Evolutionary conservation across 2,888 invertebrate genomes (phyloP).

Genomic region (Sicus ferrugineus): DNA sequence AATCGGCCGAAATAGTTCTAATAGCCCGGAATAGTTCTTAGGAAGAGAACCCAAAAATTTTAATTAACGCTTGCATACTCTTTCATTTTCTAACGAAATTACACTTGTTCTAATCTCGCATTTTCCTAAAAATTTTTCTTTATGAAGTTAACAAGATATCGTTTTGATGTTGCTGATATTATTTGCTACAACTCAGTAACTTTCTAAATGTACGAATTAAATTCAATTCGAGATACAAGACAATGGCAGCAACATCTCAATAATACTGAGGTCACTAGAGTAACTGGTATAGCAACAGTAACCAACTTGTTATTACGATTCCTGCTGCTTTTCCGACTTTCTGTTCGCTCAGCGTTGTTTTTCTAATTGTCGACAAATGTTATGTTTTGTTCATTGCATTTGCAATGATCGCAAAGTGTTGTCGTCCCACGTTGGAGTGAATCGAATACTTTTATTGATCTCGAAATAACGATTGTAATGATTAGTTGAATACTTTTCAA

Average conservation of each 20-base stretch:
- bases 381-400: conserved; percentile 39
- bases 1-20: no score
- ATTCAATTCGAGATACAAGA: conserved; percentile 13
- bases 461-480: no score
- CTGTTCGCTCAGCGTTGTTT: conserved; percentile 25
- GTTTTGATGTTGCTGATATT: conserved; percentile 34
- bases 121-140: no score
- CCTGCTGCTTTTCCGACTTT: conserved; percentile 43
- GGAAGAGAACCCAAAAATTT: no score
- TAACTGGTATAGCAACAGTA: neutral
- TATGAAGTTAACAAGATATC: no score
- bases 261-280: neutral
- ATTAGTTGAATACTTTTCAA: no score
- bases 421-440: conserved; percentile 51
- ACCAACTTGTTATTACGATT: conserved; percentile 37
- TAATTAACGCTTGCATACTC: no score
- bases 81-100: no score
- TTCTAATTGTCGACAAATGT: conserved; percentile 57
- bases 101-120: no score
- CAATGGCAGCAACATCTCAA: neutral
- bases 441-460: neutral
- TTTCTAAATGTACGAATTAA: conserved; percentile 33
- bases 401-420: conserved; percentile 15
- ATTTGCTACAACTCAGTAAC: conserved; percentile 41
- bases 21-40: no score